phyloP scores from a whole-genome alignment of 2,113 vertebrate species.

The Laterallus jamaicensis region DNA sequence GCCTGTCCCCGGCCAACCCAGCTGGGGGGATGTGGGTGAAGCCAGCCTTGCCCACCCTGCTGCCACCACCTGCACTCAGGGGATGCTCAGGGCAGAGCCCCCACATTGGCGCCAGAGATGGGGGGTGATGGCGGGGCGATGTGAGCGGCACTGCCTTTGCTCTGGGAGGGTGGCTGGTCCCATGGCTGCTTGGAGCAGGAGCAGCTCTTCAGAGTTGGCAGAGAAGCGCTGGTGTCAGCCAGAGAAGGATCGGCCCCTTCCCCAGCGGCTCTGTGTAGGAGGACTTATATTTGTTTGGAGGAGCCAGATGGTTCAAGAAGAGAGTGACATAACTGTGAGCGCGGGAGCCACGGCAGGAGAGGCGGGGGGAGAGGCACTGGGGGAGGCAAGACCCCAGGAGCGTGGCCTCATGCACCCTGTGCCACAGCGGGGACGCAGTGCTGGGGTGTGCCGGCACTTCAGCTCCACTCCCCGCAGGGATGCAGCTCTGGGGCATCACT shows the following conservation, averaged over 20 bases:
- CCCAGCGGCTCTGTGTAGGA: conserved; percentile 50
- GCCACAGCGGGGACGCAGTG: no score
- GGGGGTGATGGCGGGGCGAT: accelerated
- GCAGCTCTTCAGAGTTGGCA: accelerated
- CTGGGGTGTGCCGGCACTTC: not conserved
- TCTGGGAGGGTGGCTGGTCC: not conserved
- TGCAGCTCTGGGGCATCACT: not conserved
- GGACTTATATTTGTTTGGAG: conserved; percentile 56
- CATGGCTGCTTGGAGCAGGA: not conserved
- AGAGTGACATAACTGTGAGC: conserved; percentile 34
- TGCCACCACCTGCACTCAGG: no score
- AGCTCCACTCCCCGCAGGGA: not conserved
- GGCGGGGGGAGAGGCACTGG: not conserved
- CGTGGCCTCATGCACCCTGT: accelerated
- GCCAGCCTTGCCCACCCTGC: not conserved
- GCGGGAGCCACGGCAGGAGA: not conserved
- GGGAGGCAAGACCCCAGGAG: not conserved
- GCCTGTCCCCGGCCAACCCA: accelerated
- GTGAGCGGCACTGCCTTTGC: not conserved
- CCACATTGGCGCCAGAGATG: not conserved
- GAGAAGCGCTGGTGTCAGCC: not conserved
- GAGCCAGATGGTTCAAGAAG: conserved; percentile 60
- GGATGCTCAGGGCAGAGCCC: not conserved
- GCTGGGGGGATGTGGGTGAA: not conserved
- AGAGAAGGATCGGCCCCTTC: conserved; percentile 30